phyloP scores from a whole-genome alignment of 1,140 invertebrate genomes.

The Drosophila biarmipes region DNA sequence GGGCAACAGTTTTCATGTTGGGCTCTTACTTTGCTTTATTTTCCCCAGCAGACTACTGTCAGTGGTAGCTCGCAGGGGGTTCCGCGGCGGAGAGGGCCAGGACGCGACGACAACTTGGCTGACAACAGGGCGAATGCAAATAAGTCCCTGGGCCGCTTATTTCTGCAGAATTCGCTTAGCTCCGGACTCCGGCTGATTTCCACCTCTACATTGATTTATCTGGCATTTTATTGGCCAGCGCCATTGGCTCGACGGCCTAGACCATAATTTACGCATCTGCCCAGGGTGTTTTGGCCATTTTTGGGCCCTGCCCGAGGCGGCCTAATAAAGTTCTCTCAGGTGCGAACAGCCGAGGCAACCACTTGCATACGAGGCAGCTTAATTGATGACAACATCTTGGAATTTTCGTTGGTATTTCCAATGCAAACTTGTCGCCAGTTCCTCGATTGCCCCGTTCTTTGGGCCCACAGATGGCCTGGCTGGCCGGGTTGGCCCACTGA shows the following conservation, averaged over 20 bases:
- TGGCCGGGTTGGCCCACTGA: conserved; percentile 51
- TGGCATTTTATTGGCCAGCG: conserved; percentile 60
- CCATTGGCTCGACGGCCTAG: conserved; percentile 46
- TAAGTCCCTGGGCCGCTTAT: conserved; percentile 60
- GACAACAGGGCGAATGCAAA: conserved; percentile 71
- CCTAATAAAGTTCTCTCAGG: conserved; percentile 84
- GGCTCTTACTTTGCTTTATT: conserved; percentile 24
- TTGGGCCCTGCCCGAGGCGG: not conserved
- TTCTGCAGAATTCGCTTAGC: conserved; percentile 50
- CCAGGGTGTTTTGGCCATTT: conserved; percentile 7
- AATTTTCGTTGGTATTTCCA: conserved; percentile 81
- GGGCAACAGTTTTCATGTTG: conserved; percentile 82
- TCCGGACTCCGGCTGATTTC: conserved; percentile 55
- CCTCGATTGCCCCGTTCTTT: not conserved
- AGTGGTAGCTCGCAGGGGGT: conserved; percentile 51
- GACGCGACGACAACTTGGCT: conserved; percentile 43
- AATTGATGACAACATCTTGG: conserved; percentile 84
- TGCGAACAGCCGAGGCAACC: conserved; percentile 56
- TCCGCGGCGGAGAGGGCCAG: not conserved
- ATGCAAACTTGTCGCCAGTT: conserved; percentile 46
- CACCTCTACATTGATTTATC: conserved; percentile 58
- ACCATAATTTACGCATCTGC: conserved; percentile 73
- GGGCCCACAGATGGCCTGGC: conserved; percentile 26
- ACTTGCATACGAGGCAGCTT: conserved; percentile 54
- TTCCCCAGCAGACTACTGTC: conserved; percentile 54